These are phyloP conservation scores for Lerema accius DNA, from an alignment of 1,140 invertebrate genomes.

Conservation along the genomic window DNA sequence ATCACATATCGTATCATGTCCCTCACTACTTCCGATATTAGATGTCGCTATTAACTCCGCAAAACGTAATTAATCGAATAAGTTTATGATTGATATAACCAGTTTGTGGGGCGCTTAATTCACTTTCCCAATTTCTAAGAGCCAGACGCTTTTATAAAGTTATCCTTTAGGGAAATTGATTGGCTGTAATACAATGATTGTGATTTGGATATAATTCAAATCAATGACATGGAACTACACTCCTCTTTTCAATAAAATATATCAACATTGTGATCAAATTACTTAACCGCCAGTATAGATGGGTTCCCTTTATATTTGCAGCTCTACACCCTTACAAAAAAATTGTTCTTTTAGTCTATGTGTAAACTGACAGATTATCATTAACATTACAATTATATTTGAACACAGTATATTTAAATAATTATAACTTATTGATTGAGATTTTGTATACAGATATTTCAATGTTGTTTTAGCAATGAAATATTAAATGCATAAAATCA, in stretches of 20 bases:
- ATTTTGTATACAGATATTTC: too few species aligned
- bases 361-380: too few species aligned
- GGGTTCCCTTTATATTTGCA: too few species aligned
- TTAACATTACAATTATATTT: too few species aligned
- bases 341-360: too few species aligned
- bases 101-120: slow-evolving; percentile 81
- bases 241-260: slow-evolving; percentile 7
- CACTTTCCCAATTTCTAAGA: slow-evolving; percentile 79
- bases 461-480: too few species aligned
- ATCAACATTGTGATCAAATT: background rate
- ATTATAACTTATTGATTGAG: too few species aligned
- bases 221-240: slow-evolving; percentile 49
- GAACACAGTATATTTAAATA: too few species aligned
- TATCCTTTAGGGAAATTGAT: slow-evolving; percentile 79
- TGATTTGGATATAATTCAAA: slow-evolving; percentile 66
- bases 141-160: slow-evolving; percentile 74
- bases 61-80: slow-evolving; percentile 83
- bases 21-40: slow-evolving; percentile 73
- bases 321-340: too few species aligned
- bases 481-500: too few species aligned
- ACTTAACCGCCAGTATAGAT: too few species aligned
- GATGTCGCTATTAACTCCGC: slow-evolving; percentile 82
- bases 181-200: slow-evolving; percentile 60
- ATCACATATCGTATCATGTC: slow-evolving; percentile 23
- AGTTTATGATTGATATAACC: slow-evolving; percentile 83